Evolutionary conservation across 2,113 vertebrate species (phyloP).

Genomic region (Camelus bactrianus): DNA sequence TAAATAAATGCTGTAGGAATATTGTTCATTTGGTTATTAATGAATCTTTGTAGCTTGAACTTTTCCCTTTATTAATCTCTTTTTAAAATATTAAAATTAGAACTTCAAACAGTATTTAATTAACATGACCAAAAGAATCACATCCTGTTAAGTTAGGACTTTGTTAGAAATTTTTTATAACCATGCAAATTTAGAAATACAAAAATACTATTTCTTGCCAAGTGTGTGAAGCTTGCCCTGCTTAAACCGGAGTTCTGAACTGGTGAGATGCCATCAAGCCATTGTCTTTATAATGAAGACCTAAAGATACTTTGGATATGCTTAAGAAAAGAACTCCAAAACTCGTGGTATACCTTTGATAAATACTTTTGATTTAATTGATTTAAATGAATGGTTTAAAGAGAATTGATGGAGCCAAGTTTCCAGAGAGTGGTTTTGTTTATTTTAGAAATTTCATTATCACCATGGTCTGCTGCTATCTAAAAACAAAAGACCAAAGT

Average conservation of each 20-base stretch:
- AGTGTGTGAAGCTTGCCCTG: background rate
- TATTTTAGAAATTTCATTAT: constrained; percentile 43
- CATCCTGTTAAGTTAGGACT: background rate
- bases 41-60: background rate
- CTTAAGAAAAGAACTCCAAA: background rate
- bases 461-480: background rate
- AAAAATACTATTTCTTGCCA: background rate
- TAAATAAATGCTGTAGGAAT: background rate
- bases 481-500: constrained; percentile 14
- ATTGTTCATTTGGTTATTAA: background rate
- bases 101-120: constrained; percentile 2
- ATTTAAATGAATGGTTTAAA: constrained; percentile 50
- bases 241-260: background rate
- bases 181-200: background rate
- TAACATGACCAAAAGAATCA: background rate
- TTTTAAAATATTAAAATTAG: constrained; percentile 12
- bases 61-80: background rate
- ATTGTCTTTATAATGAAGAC: background rate
- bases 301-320: background rate
- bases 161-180: background rate
- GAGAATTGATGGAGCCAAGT: background rate
- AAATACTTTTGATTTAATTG: constrained; percentile 37
- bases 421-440: constrained; percentile 56
- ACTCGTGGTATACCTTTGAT: background rate
- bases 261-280: background rate